Evolutionary conservation across 2,113 vertebrate species (phyloP), one percentile per base, ranked within the genome.

Genomic region (Centropus bengalensis): DNA sequence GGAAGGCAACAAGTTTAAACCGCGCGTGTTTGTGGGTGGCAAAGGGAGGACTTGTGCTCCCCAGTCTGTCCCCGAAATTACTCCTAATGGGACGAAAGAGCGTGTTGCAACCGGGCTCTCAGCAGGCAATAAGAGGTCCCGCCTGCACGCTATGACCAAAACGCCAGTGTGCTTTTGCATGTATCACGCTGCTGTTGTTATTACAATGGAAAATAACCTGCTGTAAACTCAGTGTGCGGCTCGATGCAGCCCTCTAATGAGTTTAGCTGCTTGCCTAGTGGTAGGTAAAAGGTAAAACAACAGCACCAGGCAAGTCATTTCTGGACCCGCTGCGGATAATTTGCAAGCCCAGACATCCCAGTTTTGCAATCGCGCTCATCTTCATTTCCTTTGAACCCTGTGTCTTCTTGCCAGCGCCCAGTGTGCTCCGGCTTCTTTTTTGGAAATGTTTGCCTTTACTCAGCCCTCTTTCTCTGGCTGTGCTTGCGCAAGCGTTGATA

Each of bases 281-380:
- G 78, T 89, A 94, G 94, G 94, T 83, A 92, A 96, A 96, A 96
- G 91, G 96, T 89, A 73, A 91, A 92, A 28, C 78, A 89, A 73
- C 91, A 95, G 75, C n/a, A 10, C 52, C 22, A 88, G 89, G 22
- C 86, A 94, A 91, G 96, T 94, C 1, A 67, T 94, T 97, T 89
- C 82, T 94, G 91, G 88, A 93, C 33, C 28, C 63, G 76, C 62
- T 79, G 73, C 79, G 91, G 86, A 47, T 49, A 38, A 94, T 93
- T 93, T 86, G 88, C 87, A 86, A 94, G 93, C 5, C 0, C 88
- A 79, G 86, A 69, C 88, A 90, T 84, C 78, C 67, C 56, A 9
- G 84, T 92, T 92, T 93, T 38, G 62, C 91, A 96, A 80, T 77
- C 94, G 71, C 27, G 6, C 44, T 95, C 79, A 81, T 91, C 89